Evolutionary conservation across 2,797 vertebrate species (phyloP), one percentile per base, ranked within the genome.

Genomic region (Phylloscopus collybita): DNA sequence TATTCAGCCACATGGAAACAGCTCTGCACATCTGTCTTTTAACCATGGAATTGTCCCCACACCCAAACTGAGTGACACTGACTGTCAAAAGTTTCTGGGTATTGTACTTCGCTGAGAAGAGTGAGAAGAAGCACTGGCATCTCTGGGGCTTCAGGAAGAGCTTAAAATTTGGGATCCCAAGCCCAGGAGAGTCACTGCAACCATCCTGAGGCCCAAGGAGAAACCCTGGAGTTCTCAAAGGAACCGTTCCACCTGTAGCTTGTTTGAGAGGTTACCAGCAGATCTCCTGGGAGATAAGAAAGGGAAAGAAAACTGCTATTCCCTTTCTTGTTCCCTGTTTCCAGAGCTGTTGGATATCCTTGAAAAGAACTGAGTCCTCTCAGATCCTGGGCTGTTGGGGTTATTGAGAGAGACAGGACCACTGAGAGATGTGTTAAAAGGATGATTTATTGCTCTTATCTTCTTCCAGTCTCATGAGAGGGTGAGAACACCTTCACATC

Each of bases 161-260:
- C 50, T 75, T 62, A 27, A 71, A 86, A 75, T 20, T 2, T 0
- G 67, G 7, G 5, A 42, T 47, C 6, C 7, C 16, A 51, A 74
- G 36, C 11, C 19, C 14, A 16, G 0, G 0, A 44, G 30, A 29
- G 62, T 32, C 13, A 21, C 20, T 62, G 51, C 6, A 32, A 42
- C 44, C 49, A 66, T 22, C 49, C 9, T 30, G 16, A 78, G 4
- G 23, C 11, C 2, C 53, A 22, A 71, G 45, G 2, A 2, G n/a
- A 79, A 19, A 19, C 44, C 5, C 2, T 79, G 66, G 53, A n/a
- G 1, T 3, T 79, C 54, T 25, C 66, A 64, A 51, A 64, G 15
- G 11, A 44, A 9, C 7, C 1, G 0, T 44, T 78, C 44, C 10
- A 10, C 4, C 1, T 9, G 34, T 5, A 13, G n/a, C 3, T 57